phyloP scores from a whole-genome alignment of 2,888 invertebrate genomes.

The Diadegma fenestrale region DNA sequence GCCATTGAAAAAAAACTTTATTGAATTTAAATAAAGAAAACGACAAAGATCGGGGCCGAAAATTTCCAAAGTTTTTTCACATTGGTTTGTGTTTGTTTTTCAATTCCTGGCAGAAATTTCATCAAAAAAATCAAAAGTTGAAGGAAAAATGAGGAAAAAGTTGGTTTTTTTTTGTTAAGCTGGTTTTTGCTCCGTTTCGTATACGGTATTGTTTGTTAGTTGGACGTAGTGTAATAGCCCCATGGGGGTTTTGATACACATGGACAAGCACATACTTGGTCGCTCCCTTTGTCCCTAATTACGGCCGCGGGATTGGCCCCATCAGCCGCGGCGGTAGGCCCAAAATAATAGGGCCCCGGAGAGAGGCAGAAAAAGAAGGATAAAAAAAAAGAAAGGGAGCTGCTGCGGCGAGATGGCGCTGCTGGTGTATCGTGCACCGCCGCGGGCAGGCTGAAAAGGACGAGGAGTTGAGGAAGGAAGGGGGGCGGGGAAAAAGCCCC shows the following conservation, averaged over 20 bases:
- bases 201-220: constrained; percentile 27
- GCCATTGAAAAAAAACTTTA: constrained; percentile 18
- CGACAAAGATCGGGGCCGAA: background rate
- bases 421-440: constrained; percentile 36
- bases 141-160: background rate
- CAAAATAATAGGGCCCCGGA: constrained; percentile 77
- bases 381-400: constrained; percentile 55
- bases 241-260: background rate
- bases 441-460: constrained; percentile 46
- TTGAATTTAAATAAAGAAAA: too few relatives aligned
- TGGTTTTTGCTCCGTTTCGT: background rate
- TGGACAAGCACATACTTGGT: constrained; percentile 45
- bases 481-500: background rate
- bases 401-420: constrained; percentile 49
- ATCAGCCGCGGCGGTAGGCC: constrained; percentile 73
- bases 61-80: background rate
- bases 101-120: background rate
- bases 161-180: background rate
- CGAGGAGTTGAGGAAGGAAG: constrained; percentile 34
- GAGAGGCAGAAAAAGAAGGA: constrained; percentile 61
- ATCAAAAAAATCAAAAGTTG: background rate
- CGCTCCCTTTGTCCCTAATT: constrained; percentile 77
- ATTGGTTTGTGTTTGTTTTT: background rate
- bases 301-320: constrained; percentile 74
- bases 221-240: background rate